These are phyloP conservation scores for Acridotheres tristis DNA, from an alignment of 2,797 vertebrate species.

Conservation along the genomic window DNA sequence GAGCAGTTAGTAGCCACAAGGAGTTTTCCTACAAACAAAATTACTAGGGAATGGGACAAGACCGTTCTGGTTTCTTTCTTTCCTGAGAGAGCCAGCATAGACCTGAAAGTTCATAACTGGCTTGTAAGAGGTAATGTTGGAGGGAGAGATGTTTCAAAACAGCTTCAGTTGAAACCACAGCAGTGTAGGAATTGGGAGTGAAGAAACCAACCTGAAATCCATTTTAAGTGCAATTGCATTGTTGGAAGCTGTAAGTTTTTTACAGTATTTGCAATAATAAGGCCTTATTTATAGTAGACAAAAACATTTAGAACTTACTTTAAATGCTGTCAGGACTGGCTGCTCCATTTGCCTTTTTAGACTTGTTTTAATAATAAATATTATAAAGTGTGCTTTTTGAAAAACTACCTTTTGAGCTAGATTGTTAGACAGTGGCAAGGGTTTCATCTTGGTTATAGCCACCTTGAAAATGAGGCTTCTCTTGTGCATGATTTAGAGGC, in stretches of 20 bases:
- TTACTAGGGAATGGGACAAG: background rate
- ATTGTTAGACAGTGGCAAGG: background rate
- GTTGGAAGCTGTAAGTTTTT: background rate
- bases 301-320: background rate
- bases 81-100: background rate
- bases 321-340: background rate
- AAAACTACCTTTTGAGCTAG: background rate
- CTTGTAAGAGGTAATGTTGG: background rate
- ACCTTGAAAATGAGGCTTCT: background rate
- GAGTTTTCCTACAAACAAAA: background rate
- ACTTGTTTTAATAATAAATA: background rate
- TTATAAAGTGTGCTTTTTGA: background rate
- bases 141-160: background rate
- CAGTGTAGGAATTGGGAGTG: background rate
- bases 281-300: background rate
- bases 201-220: background rate
- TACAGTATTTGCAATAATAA: background rate
- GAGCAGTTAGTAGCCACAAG: background rate
- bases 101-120: background rate
- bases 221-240: background rate
- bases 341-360: background rate
- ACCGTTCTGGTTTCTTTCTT: background rate
- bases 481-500: background rate
- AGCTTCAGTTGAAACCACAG: background rate
- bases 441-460: background rate